Conservation (phyloP, 2,113 vertebrate species). For the Heloderma charlesbogerti region DNA sequence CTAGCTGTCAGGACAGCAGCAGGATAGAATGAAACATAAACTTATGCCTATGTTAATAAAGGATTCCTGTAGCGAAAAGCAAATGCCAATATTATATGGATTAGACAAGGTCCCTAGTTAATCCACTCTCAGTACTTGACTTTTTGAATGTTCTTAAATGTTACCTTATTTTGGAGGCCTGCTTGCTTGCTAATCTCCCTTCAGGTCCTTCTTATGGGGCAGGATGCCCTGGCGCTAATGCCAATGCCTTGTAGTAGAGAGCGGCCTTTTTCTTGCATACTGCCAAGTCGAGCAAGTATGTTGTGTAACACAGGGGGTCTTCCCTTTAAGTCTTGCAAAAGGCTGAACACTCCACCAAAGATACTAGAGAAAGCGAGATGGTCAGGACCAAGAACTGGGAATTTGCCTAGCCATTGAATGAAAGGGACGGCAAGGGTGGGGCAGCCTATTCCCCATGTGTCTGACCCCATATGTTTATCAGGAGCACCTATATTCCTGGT, state of each 20-base stretch:
- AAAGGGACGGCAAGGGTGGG: background rate
- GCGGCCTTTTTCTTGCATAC: background rate
- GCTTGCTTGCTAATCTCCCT: background rate
- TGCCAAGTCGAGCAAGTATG: background rate
- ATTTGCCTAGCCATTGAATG: background rate
- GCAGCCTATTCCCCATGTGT: background rate
- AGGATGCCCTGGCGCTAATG: background rate
- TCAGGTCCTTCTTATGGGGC: background rate
- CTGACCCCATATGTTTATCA: background rate
- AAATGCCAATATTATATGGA: slow-evolving; percentile 69
- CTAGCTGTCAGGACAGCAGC: slow-evolving; percentile 45
- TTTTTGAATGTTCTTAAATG: slow-evolving; percentile 62
- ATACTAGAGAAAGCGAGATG: background rate
- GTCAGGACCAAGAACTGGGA: background rate
- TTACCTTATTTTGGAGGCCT: slow-evolving; percentile 53
- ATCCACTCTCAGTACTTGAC: slow-evolving; percentile 70
- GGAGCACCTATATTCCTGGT: background rate
- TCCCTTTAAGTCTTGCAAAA: background rate
- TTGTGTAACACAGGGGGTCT: background rate
- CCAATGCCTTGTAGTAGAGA: background rate
- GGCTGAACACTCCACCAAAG: background rate
- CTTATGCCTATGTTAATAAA: slow-evolving; percentile 64
- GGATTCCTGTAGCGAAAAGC: slow-evolving; percentile 62
- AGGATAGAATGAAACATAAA: slow-evolving; percentile 63
- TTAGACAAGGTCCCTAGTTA: slow-evolving; percentile 73